Evolutionary conservation across 2,888 invertebrate genomes (phyloP).

Genomic region (Acanthococcus lagerstroemiae): DNA sequence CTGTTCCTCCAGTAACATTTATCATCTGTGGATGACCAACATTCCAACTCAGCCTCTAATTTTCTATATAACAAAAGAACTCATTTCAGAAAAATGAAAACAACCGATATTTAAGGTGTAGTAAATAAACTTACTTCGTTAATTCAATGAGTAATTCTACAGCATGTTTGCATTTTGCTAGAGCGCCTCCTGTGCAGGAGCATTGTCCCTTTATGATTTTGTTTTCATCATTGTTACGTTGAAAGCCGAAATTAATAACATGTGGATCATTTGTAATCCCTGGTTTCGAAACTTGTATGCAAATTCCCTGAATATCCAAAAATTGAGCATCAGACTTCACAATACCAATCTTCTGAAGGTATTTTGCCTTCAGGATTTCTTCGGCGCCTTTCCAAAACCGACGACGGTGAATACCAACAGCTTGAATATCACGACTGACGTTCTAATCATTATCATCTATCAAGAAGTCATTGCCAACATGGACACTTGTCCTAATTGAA

Average conservation of each 20-base stretch:
- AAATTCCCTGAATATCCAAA: not conserved
- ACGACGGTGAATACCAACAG: too few relatives aligned
- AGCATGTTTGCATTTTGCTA: too few relatives aligned
- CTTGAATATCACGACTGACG: too few relatives aligned
- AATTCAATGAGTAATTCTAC: too few relatives aligned
- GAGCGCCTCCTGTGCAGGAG: not conserved
- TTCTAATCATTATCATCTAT: too few relatives aligned
- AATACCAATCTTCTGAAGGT: not conserved
- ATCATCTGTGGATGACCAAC: not conserved
- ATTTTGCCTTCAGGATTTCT: not conserved
- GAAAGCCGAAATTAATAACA: not conserved
- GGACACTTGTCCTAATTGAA: too few relatives aligned
- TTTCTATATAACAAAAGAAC: not conserved
- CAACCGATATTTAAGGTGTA: too few relatives aligned
- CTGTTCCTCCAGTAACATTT: not conserved
- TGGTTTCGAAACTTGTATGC: not conserved
- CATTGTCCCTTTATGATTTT: not conserved
- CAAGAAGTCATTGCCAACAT: too few relatives aligned
- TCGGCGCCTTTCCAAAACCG: not conserved
- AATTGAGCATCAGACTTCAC: not conserved
- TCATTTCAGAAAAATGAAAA: too few relatives aligned
- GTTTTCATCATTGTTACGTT: not conserved
- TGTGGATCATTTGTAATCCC: not conserved
- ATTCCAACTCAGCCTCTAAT: not conserved
- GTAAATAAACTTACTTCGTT: too few relatives aligned